Base-by-base conservation (phyloP, 2,113 vertebrate species). In the Aviceda subcristata region DNA sequence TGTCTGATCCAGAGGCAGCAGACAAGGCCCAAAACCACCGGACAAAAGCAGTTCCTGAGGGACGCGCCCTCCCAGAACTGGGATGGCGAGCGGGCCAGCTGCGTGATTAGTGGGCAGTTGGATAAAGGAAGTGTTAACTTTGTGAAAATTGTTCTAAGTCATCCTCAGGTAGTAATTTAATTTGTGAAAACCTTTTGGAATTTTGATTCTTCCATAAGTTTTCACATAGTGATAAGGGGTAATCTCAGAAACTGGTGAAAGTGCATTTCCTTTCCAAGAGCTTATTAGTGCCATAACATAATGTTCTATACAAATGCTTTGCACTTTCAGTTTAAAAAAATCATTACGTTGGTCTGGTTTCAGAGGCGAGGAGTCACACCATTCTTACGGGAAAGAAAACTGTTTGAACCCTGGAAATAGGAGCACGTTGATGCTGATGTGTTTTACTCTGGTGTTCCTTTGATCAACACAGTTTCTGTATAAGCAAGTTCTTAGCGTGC, bases 401-500 rank as follows among this genome's bases (percentile, higher is more conserved):
- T 29, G 27, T 94, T 75, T 80, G 79, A 89, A 79, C 26, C 11
- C 2, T 92, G 39, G 30, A 83, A 69, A 67, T 9, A 57, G 59
- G 41, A 87, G 55, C 57, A 15, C 5, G 7, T 90, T 94, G 87
- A 94, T 82, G 76, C 80, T 86, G n/a, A n/a, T 76, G 77, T 62
- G n/a, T 93, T 87, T 75, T 93, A 39, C 69, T 90, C 82, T 38
- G 16, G 81, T 77, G 8, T 86, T 95, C 60, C 75, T 96, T 97
- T 95, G 81, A 97, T 94, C 86, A 84, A 45, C 66, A 38, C 45
- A 79, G 53, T 86, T 94, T 95, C 88, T 86, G 55, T 55, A 75
- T 51, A 86, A 85, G 92, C 66, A 90, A 90, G 43, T 63, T 90
- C 75, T 92, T 83, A 81, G 74, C 4, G 46, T 88, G 55, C 34